Percentiles rank a stretch among this genome's conserved stretches.
These are phyloP conservation scores for Nesogale talazaci DNA, from an alignment of 2,113 vertebrate genomes.

Conservation along the genomic window DNA sequence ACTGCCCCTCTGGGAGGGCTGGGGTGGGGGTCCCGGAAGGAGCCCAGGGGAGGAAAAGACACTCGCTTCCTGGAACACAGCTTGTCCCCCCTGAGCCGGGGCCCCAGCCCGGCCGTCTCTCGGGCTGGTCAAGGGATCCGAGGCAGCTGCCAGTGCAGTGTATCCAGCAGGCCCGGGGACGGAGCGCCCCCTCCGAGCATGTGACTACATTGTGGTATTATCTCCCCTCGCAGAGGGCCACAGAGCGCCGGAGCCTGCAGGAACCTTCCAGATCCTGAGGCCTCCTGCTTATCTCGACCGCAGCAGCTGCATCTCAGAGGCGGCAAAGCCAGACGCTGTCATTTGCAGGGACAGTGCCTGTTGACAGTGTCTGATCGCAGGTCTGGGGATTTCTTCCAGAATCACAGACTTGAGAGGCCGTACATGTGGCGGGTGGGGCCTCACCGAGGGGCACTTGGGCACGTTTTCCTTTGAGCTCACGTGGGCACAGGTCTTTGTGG, in stretches of 20 bases:
- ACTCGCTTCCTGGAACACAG: neutral
- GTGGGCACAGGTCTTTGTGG: neutral
- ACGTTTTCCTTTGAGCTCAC: neutral
- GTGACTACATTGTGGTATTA: neutral
- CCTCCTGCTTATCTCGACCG: constrained; percentile 66
- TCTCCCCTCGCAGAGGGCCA: constrained; percentile 47
- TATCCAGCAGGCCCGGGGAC: neutral
- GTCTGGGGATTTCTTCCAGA: constrained; percentile 10
- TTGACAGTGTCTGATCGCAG: constrained; percentile 34
- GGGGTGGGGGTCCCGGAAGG: neutral
- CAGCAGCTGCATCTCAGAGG: constrained; percentile 25
- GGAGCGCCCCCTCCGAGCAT: neutral
- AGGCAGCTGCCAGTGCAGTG: neutral
- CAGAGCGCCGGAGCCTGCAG: neutral
- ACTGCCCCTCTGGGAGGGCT: neutral
- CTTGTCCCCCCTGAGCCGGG: neutral
- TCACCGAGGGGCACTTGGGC: neutral
- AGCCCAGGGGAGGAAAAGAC: too few species aligned
- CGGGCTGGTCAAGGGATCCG: neutral
- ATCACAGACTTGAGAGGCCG: neutral
- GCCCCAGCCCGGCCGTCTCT: neutral
- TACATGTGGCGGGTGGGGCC: neutral
- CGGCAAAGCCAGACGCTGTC: constrained; percentile 54
- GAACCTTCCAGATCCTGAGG: constrained; percentile 40
- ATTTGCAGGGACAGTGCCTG: constrained; percentile 50